Evolutionary conservation across 2,113 vertebrate genomes (phyloP).

Genomic region (Halcyon malimbica): DNA sequence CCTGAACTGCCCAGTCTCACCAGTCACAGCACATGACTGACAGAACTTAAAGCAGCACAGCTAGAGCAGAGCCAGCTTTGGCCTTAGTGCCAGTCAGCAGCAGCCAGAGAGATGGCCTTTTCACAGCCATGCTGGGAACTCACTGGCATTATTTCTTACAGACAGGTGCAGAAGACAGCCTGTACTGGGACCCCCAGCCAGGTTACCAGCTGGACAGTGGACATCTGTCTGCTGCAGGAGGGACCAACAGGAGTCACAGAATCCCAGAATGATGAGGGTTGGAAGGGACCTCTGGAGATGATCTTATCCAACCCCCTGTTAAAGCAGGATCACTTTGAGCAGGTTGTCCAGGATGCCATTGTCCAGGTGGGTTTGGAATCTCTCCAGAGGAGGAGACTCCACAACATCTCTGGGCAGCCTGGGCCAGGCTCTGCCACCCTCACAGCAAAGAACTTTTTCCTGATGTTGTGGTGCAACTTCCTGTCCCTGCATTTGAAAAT

Average conservation of each 20-base stretch:
- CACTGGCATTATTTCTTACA: neutral
- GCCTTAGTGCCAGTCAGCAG: neutral
- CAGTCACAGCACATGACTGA: neutral
- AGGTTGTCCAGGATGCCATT: no score
- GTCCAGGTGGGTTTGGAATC: no score
- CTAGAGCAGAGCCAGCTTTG: neutral
- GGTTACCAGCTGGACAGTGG: neutral
- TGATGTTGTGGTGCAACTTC: no score
- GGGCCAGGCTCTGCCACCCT: no score
- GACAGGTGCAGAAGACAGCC: neutral
- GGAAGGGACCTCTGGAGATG: no score
- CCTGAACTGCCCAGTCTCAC: neutral
- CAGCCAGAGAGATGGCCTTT: neutral
- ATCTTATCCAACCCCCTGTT: no score
- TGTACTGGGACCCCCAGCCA: neutral
- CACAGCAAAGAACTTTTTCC: no score
- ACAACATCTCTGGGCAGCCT: no score
- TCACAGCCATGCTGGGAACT: neutral
- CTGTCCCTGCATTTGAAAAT: neutral
- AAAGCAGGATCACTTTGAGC: no score
- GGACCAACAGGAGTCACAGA: neutral
- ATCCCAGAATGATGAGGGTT: no score
- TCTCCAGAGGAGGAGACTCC: no score
- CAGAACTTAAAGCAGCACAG: neutral
- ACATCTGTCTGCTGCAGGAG: neutral